phyloP scores from a whole-genome alignment of 2,888 invertebrate species.

The Hemithea aestivaria region DNA sequence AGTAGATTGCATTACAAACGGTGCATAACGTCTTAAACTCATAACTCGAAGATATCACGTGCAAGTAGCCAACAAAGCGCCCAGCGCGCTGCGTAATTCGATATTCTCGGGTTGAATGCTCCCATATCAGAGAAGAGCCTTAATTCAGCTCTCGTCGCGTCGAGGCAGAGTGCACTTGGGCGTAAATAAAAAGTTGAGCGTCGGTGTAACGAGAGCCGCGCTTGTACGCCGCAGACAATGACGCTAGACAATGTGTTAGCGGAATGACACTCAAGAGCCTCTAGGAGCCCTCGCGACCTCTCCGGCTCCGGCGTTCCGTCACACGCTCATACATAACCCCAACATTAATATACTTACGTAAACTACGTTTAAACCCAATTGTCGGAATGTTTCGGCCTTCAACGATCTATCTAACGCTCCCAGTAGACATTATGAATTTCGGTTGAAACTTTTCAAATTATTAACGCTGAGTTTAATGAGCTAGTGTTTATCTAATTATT shows the following conservation, averaged over 20 bases:
- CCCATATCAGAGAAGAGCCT: conserved; percentile 75
- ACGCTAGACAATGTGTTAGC: conserved; percentile 72
- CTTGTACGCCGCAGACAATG: conserved; percentile 57
- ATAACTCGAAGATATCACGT: conserved; percentile 61
- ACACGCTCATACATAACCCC: background rate
- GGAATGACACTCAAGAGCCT: conserved; percentile 64
- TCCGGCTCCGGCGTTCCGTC: conserved; percentile 27
- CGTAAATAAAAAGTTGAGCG: conserved; percentile 77
- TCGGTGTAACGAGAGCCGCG: conserved; percentile 61
- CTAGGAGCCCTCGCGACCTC: conserved; percentile 54
- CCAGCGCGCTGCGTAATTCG: conserved; percentile 72
- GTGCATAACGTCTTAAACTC: conserved; percentile 10
- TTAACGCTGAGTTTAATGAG: too few species aligned
- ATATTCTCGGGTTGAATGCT: conserved; percentile 76
- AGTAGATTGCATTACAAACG: conserved; percentile 28
- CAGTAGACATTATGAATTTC: background rate
- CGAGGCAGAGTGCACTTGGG: conserved; percentile 73
- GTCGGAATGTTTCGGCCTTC: too few species aligned
- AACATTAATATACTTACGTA: conserved; percentile 6
- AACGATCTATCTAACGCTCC: too few species aligned
- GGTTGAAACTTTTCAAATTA: too few species aligned
- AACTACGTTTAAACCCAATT: conserved; percentile 2
- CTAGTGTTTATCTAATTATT: too few species aligned
- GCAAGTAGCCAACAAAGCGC: conserved; percentile 72
- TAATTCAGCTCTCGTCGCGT: conserved; percentile 70